Evolutionary conservation across 2,797 vertebrate species (phyloP).

Genomic region (Gila robusta): DNA sequence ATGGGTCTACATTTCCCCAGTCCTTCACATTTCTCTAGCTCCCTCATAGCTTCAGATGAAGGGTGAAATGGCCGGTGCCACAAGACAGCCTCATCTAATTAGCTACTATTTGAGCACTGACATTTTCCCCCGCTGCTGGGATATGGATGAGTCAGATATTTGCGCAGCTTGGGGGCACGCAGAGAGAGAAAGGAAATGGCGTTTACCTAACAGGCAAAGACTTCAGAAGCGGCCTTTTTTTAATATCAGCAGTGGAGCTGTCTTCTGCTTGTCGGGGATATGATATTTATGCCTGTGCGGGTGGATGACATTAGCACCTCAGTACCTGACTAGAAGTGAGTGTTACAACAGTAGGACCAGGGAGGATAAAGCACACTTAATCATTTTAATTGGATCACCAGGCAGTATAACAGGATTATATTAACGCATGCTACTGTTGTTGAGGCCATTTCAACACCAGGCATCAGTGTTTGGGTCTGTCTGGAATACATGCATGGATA

Average conservation of each 20-base stretch:
- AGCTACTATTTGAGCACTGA: conserved; percentile 48
- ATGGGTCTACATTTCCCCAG: neutral
- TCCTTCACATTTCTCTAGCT: neutral
- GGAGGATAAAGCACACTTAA: conserved; percentile 16
- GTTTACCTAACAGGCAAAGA: conserved; percentile 25
- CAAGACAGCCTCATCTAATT: conserved; percentile 52
- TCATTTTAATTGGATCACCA: conserved; percentile 47
- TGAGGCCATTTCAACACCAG: conserved; percentile 17
- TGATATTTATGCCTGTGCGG: neutral
- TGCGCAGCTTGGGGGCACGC: neutral
- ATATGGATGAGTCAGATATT: conserved; percentile 41
- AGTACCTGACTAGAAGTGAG: conserved; percentile 28
- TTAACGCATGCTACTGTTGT: conserved; percentile 4
- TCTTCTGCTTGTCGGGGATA: conserved; percentile 3
- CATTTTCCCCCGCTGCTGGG: conserved; percentile 44
- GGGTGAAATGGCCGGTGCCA: conserved; percentile 16
- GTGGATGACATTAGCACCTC: conserved; percentile 34
- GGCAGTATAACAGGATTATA: conserved; percentile 31
- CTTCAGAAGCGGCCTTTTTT: conserved; percentile 30
- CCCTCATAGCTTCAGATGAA: conserved; percentile 11
- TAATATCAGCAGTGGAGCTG: conserved; percentile 27
- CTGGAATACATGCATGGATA: conserved; percentile 27
- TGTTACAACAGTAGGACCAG: conserved; percentile 7
- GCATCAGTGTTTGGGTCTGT: neutral
- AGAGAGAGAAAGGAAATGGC: neutral